Evolutionary conservation across 35 echinoderm and acorn worm species (phyloP).

Genomic region (Heliocidaris erythrogramma): DNA sequence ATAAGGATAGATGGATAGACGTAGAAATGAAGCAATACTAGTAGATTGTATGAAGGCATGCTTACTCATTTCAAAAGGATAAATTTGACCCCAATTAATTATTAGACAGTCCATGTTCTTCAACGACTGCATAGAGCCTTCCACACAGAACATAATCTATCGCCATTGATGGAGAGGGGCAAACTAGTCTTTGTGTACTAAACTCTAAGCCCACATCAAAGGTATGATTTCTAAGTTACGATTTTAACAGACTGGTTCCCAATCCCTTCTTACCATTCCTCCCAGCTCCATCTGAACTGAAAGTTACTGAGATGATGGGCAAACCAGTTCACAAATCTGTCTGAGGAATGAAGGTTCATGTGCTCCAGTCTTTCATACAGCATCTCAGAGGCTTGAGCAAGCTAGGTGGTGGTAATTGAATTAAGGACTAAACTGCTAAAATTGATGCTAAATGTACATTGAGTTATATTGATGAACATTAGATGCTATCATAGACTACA

Average conservation of each 20-base stretch:
- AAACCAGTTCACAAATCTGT: conserved; percentile 93
- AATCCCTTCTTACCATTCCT: conserved; percentile 83
- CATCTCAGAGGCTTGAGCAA: conserved; percentile 98
- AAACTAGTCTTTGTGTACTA: too few relatives aligned
- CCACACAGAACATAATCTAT: too few relatives aligned
- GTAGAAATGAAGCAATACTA: too few relatives aligned
- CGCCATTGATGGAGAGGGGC: too few relatives aligned
- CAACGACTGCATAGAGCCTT: too few relatives aligned
- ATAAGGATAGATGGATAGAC: too few relatives aligned
- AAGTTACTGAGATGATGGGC: conserved; percentile 99
- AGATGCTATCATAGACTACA: background rate
- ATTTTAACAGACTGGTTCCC: too few relatives aligned
- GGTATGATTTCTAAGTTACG: background rate
- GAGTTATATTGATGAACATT: background rate
- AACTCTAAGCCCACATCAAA: too few relatives aligned
- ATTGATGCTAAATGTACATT: background rate
- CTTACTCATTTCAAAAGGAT: too few relatives aligned
- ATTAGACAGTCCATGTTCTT: too few relatives aligned
- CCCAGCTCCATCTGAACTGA: conserved; percentile 99
- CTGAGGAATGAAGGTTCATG: conserved; percentile 88
- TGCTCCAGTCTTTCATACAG: conserved; percentile 89
- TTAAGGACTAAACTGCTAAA: background rate
- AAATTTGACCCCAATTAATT: too few relatives aligned
- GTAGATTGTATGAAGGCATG: too few relatives aligned
- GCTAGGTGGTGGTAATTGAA: conserved; percentile 44